Evolutionary conservation across 2,888 invertebrate genomes (phyloP), one percentile per base, ranked within the genome.

Genomic region (Sinopyrophorus schimmeli): DNA sequence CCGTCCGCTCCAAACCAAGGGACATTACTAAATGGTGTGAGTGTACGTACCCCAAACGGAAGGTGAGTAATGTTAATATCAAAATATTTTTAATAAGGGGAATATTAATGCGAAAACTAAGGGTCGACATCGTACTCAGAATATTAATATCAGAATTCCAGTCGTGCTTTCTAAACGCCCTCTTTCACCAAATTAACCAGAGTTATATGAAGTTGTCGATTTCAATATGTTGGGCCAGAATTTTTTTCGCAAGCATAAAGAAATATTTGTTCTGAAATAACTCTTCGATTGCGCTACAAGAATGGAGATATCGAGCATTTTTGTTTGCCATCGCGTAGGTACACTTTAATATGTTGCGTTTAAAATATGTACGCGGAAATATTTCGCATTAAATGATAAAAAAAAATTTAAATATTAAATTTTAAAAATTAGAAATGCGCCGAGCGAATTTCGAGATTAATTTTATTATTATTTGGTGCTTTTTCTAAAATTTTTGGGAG

Each of bases 11-110:
- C n/a, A n/a, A n/a, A n/a, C n/a, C n/a, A n/a, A n/a, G n/a, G n/a
- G n/a, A n/a, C n/a, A n/a, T n/a, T n/a, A n/a, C n/a, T n/a, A n/a
- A n/a, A n/a, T n/a, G n/a, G n/a, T 9, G 23, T 14, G 46, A 51
- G 47, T 54, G 39, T 50, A 54, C 39, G 47, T 42, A 52, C 52
- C 52, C 55, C 44, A 17, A 47, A 39, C 17, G 14, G 37, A 47
- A 56, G 59, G 58, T 60, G 58, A 58, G 55, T 50, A 55, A 58
- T 60, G 54, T 51, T 58, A 57, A 55, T 55, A 60, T 57, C 54
- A 58, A 60, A 60, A 59, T 57, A 60, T 62, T 62, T 62, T 62
- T 62, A 60, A 62, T 62, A 62, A 62, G 57, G 57, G 55, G 53
- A 50, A 54, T 48, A 48, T 52, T 48, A 50, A 41, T 53, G 57